These are phyloP conservation scores for Ectropis grisescens DNA, from an alignment of 1,140 invertebrate species.

Conservation along the genomic window DNA sequence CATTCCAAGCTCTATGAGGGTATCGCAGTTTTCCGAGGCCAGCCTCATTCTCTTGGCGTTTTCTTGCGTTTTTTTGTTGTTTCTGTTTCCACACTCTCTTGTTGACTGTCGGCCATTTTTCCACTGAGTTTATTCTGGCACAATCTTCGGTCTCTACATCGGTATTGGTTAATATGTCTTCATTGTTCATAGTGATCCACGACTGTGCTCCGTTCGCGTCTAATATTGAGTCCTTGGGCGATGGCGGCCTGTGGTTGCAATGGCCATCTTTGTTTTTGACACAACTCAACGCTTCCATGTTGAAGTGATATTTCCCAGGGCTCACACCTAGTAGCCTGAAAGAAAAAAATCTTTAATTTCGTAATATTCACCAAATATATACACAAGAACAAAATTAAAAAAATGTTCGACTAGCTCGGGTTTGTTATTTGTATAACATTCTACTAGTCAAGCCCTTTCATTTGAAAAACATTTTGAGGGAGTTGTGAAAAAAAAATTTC, in stretches of 20 bases:
- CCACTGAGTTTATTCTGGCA: constrained; percentile 25
- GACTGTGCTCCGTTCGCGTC: too few relatives aligned
- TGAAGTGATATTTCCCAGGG: constrained; percentile 49
- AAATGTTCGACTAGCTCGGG: too few relatives aligned
- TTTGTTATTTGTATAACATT: too few relatives aligned
- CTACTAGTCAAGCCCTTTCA: too few relatives aligned
- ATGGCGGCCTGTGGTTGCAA: constrained; percentile 41
- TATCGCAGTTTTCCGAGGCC: constrained; percentile 13
- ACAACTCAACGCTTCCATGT: constrained; percentile 45
- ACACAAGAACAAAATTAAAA: too few relatives aligned
- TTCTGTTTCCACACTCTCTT: constrained; percentile 26
- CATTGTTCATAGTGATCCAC: constrained; percentile 4
- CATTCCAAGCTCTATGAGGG: constrained; percentile 16
- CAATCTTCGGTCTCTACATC: constrained; percentile 22
- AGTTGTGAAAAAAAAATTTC: too few relatives aligned
- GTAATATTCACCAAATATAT: too few relatives aligned
- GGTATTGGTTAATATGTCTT: constrained; percentile 4
- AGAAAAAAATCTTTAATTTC: constrained; percentile 6
- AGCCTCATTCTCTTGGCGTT: constrained; percentile 26
- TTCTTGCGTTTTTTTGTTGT: constrained; percentile 13
- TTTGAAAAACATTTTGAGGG: too few relatives aligned
- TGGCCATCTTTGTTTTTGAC: constrained; percentile 46
- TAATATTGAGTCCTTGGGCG: not conserved
- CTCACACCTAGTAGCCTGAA: constrained; percentile 50
- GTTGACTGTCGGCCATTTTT: constrained; percentile 28